Evolutionary conservation across 2,113 vertebrate genomes (phyloP), one percentile per base, ranked within the genome.

Genomic region (Aleadryas rufinucha): DNA sequence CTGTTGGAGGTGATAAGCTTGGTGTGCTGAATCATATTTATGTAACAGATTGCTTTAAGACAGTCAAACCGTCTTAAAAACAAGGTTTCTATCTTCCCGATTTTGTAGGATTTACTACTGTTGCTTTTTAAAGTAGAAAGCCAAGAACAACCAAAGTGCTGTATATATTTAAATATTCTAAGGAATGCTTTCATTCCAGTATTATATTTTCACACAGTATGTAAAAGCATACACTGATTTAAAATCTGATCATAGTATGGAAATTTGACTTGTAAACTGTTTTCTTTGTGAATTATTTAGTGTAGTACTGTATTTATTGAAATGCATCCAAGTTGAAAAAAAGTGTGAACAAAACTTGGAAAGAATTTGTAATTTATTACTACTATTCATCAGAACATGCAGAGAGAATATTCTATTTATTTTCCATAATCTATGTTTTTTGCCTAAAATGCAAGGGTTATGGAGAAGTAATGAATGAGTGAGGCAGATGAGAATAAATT

Each of bases 211-310:
- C 42, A 52, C 53, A 93, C 57, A 70, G 15, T n/a, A 59, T 70
- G 35, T 78, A 82, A 93, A 93, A 95, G 76, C 69, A 78, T 28
- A 61, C 27, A 42, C 60, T 57, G 70, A 86, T 92, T 63, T 92
- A 59, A 93, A 87, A 88, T 74, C 18, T 59, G 33, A 45, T 77
- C 14, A 1, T 44, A 60, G 35, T 66, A 84, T 66, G 54, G 78
- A 95, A 92, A 71, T 89, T 86, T 92, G 64, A 78, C 21, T 54
- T 82, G 28, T 82, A 57, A 90, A 93, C 35, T 53, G 31, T 70
- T 93, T 83, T 77, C 72, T 95, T 95, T 95, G 92, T 93, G 66
- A 95, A 83, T 90, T 81, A 41, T 59, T 90, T 77, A 88, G 69
- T 66, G 49, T 65, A 80, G 60, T 84, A 76, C 63, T 79, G 56